Evolutionary conservation across 1,140 invertebrate species (phyloP).

Genomic region (Drosophila pectinifera): DNA sequence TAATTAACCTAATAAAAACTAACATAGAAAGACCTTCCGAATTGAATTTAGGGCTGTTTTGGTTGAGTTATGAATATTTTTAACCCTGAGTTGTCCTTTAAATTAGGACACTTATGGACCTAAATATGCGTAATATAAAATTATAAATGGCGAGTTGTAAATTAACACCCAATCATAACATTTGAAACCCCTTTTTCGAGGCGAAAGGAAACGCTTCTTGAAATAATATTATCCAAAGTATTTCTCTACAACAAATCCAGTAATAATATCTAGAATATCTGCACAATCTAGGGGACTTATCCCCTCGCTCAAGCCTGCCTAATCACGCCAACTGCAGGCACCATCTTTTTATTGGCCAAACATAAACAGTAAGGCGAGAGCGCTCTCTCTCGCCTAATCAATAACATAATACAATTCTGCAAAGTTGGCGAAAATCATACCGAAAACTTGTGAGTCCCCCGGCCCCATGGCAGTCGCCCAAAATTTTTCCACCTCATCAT

Average conservation of each 20-base stretch:
- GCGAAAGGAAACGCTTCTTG: not conserved
- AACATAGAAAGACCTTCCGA: no score
- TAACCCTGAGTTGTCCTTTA: no score
- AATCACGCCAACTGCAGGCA: slow-evolving; percentile 15
- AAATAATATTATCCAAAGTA: not conserved
- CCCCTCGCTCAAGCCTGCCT: slow-evolving; percentile 2
- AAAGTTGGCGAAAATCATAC: slow-evolving; percentile 53
- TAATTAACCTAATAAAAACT: no score
- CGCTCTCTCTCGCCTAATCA: slow-evolving; percentile 48
- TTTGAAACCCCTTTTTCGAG: no score
- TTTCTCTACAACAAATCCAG: not conserved
- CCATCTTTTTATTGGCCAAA: slow-evolving; percentile 54
- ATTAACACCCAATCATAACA: no score
- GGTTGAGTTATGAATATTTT: no score
- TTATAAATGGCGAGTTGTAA: no score
- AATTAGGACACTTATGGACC: no score
- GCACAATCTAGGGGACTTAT: not conserved
- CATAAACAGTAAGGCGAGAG: slow-evolving; percentile 32
- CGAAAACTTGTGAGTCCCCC: slow-evolving; percentile 8
- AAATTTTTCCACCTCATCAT: slow-evolving; percentile 33
- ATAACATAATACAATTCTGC: slow-evolving; percentile 75
- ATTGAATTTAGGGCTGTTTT: no score
- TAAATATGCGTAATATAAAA: no score
- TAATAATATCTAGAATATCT: no score
- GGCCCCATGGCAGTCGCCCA: not conserved